Conservation (phyloP, 1,140 invertebrate species). For the Micrasema longulum region DNA sequence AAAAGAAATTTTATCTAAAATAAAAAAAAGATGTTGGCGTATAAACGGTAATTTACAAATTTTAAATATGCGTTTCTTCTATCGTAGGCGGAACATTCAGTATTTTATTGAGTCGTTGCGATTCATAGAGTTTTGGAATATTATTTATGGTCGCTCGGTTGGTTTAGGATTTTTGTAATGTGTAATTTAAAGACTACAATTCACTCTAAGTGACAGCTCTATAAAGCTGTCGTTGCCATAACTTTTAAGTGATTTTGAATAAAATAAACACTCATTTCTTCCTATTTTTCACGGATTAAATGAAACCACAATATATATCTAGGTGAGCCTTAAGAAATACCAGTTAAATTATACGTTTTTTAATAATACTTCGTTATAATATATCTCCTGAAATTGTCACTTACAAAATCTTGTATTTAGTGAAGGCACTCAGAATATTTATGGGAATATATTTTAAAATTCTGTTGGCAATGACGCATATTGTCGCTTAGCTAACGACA, state of each 20-base stretch:
- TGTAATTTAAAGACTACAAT: neutral
- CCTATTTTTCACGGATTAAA: neutral
- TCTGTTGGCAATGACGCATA: too few species aligned
- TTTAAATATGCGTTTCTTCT: neutral
- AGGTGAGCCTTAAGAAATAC: too few species aligned
- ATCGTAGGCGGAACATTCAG: neutral
- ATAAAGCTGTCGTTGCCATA: neutral
- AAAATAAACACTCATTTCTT: neutral
- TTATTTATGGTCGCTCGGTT: slow-evolving; percentile 5
- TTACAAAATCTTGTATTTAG: too few species aligned
- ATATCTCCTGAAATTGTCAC: too few species aligned
- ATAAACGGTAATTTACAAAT: slow-evolving; percentile 24
- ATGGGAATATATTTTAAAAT: too few species aligned
- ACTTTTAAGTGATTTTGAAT: neutral
- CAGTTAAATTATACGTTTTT: too few species aligned
- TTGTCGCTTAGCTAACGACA: too few species aligned
- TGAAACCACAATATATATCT: too few species aligned
- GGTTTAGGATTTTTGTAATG: slow-evolving; percentile 7
- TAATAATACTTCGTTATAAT: too few species aligned
- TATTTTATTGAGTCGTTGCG: slow-evolving; percentile 15
- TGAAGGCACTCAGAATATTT: too few species aligned
- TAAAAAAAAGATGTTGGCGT: slow-evolving; percentile 25
- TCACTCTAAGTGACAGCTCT: neutral
- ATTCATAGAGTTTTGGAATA: slow-evolving; percentile 14
- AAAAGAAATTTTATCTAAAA: neutral